phyloP scores from a whole-genome alignment of 53 echinoderm and acorn worm species.

The Henricia sp. region DNA sequence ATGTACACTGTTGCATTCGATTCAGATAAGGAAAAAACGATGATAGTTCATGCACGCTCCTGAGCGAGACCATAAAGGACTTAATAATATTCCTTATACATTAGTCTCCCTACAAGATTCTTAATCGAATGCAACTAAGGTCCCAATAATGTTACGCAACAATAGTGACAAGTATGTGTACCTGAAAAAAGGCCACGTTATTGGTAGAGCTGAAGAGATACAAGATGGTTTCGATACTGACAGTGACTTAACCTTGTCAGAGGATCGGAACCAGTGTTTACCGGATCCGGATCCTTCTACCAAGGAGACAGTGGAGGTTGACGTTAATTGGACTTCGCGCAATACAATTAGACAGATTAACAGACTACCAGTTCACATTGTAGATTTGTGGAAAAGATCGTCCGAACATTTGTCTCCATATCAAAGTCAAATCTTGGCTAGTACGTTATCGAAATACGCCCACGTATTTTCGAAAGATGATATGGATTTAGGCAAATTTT shows the following conservation, averaged over 20 bases:
- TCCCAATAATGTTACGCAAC: neutral
- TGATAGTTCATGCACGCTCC: too few species aligned
- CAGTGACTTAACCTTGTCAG: too few species aligned
- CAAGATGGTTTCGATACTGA: neutral
- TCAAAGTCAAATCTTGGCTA: neutral
- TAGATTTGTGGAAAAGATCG: constrained; percentile 17
- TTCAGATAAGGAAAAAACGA: too few species aligned
- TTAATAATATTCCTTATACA: neutral
- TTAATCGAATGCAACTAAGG: neutral
- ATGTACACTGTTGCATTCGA: neutral
- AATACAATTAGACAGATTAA: constrained; percentile 9
- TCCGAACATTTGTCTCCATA: neutral
- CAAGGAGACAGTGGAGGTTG: neutral
- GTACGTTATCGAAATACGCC: neutral
- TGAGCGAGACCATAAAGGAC: constrained; percentile 15
- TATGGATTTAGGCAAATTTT: neutral
- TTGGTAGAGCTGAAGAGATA: constrained; percentile 20
- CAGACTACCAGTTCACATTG: neutral
- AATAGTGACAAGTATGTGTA: neutral
- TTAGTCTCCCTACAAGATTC: neutral
- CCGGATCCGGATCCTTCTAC: neutral
- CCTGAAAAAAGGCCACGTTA: constrained; percentile 1
- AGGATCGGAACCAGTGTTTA: neutral
- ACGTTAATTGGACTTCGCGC: neutral
- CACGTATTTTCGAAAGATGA: constrained; percentile 23